Evolutionary conservation across 2,888 invertebrate genomes (phyloP), one percentile per base, ranked within the genome.

Genomic region (Glyphotaelius pellucidus): DNA sequence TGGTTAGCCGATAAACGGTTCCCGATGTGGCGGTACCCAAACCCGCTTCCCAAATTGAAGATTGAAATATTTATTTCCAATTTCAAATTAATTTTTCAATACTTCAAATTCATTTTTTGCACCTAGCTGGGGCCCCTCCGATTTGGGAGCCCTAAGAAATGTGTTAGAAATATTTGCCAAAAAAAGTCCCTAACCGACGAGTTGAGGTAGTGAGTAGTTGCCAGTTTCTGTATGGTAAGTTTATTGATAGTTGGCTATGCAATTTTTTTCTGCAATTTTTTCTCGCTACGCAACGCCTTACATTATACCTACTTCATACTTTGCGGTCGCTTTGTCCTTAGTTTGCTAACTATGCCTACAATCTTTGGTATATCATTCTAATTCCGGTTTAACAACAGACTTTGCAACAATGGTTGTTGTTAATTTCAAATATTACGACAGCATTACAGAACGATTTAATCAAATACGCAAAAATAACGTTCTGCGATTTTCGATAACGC

Each of bases 321-420:
- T 67, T 42, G 31, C 87, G 52, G 67, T 80, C 88, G 88, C 88
- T 79, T 89, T 80, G 80, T 89, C 88, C 88, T 89, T 35, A 67
- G 67, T n/a, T n/a, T 67, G 67, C 9, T 89, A 80, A 79, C 88
- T 38, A 35, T 89, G 25, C 25, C 15, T 7, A 31, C 32, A 25
- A 67, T 67, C 67, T 67, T 67, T 67, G n/a, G 67, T 25, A n/a
- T 67, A 30, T 80, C 38, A 87, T 52, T 35, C 80, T 35, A 89
- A 89, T 89, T 80, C 88, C 88, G 88, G 88, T 67, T 89, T 79
- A 89, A 89, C 88, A 89, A 89, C 31, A 79, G 88, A 47, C 52
- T 86, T 86, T 14, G 88, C 88, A 89, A 79, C 80, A 89, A 35
- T 38, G 15, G 1, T 86, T 86, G 67, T 67, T 67, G 67, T 67